Conservation (phyloP, 2,113 vertebrate genomes). For the Sphaerodactylus townsendi region DNA sequence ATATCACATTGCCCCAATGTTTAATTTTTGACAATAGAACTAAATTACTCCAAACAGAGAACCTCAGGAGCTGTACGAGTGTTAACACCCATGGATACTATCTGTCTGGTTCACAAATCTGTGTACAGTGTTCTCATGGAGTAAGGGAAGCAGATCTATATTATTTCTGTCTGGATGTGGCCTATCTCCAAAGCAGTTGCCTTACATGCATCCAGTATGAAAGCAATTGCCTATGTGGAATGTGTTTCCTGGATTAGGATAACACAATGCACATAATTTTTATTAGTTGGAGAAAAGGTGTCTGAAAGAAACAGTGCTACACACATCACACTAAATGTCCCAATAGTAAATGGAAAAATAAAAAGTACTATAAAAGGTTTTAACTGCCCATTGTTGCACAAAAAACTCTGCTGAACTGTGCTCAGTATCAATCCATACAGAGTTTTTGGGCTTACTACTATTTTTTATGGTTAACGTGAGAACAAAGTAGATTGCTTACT, state of each 20-base stretch:
- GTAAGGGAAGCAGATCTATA: neutral
- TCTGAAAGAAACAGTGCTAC: neutral
- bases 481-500: neutral
- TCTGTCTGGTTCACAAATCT: neutral
- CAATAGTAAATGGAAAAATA: neutral
- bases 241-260: neutral
- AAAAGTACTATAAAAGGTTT: neutral
- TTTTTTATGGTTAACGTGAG: neutral
- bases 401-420: accelerated
- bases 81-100: neutral
- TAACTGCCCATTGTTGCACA: accelerated
- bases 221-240: neutral
- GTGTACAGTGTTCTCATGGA: neutral
- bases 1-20: neutral
- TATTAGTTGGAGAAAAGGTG: neutral
- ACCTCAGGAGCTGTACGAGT: neutral
- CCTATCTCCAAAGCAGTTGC: too few species aligned
- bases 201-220: too few species aligned
- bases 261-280: neutral
- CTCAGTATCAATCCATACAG: neutral
- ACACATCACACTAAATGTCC: neutral
- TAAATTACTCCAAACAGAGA: neutral
- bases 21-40: neutral
- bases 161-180: too few species aligned
- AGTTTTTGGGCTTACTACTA: neutral